These are phyloP conservation scores for Craniophora ligustri DNA, from an alignment of 2,888 invertebrate species.

Conservation along the genomic window DNA sequence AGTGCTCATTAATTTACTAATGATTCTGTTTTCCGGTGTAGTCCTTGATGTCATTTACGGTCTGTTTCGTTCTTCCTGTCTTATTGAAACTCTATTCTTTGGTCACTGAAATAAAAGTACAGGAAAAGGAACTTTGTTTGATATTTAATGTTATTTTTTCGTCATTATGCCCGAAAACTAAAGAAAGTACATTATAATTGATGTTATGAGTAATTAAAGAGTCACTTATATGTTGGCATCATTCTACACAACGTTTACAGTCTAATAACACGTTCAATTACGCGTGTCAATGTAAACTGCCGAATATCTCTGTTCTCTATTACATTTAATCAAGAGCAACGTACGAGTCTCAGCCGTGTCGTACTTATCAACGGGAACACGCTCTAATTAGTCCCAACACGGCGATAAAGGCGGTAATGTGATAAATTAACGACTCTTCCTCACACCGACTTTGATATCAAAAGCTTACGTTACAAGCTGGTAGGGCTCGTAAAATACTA, in stretches of 20 bases:
- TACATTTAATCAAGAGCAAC: conserved; percentile 44
- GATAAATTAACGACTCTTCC: conserved; percentile 58
- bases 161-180: not conserved
- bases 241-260: conserved; percentile 23
- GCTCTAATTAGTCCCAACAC: conserved; percentile 59
- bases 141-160: conserved; percentile 9
- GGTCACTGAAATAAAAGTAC: conserved; percentile 26
- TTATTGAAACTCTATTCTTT: conserved; percentile 33
- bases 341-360: conserved; percentile 39
- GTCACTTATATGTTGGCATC: conserved; percentile 14
- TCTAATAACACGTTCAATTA: conserved; percentile 47
- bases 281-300: conserved; percentile 35
- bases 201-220: conserved; percentile 13
- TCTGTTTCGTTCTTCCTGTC: conserved; percentile 23
- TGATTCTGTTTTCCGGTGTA: conserved; percentile 41
- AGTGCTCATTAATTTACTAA: conserved; percentile 48
- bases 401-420: conserved; percentile 60
- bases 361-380: conserved; percentile 48
- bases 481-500: conserved; percentile 53
- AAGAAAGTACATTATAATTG: conserved; percentile 16
- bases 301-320: conserved; percentile 43
- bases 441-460: conserved; percentile 60
- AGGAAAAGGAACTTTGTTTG: conserved; percentile 29
- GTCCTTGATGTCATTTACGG: conserved; percentile 41
- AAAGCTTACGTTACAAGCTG: conserved; percentile 51